Evolutionary conservation across 2,113 vertebrate genomes (phyloP).

Genomic region (Synchiropus splendidus): DNA sequence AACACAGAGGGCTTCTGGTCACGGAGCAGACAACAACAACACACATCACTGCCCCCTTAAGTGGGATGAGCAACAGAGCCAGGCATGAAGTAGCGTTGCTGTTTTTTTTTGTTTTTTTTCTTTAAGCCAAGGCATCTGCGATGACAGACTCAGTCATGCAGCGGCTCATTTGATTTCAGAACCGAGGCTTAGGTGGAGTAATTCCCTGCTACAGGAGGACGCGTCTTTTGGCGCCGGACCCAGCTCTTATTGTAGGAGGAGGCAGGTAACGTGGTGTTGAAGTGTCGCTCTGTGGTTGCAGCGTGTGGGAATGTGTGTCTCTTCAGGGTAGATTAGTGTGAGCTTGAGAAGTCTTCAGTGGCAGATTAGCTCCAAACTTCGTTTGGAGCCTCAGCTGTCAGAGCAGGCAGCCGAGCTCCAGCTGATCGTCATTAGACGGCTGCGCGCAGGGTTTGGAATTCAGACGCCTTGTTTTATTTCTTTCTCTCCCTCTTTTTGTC

Average conservation of each 20-base stretch:
- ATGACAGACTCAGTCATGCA: slow-evolving; percentile 2
- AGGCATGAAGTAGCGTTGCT: too few relatives aligned
- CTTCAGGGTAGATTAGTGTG: slow-evolving; percentile 3
- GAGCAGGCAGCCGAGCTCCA: slow-evolving; percentile 18
- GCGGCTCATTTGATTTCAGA: slow-evolving; percentile 18
- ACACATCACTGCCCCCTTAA: not conserved
- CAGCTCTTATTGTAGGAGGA: slow-evolving; percentile 24
- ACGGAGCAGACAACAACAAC: slow-evolving; percentile 27
- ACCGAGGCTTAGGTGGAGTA: slow-evolving; percentile 37
- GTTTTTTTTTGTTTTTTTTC: not conserved
- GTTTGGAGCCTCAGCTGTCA: too few relatives aligned
- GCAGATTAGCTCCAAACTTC: slow-evolving; percentile 25
- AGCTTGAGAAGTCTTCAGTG: slow-evolving; percentile 18
- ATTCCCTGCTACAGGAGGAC: slow-evolving; percentile 30
- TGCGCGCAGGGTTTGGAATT: slow-evolving; percentile 74
- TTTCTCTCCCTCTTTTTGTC: slow-evolving; percentile 29
- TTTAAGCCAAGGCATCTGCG: not conserved
- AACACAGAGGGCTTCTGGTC: slow-evolving; percentile 32
- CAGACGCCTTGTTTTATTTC: slow-evolving; percentile 41
- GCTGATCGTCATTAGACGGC: slow-evolving; percentile 36
- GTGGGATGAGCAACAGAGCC: slow-evolving; percentile 1
- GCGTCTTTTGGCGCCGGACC: too few relatives aligned
- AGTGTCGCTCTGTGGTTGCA: slow-evolving; percentile 1
- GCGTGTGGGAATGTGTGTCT: slow-evolving; percentile 1
- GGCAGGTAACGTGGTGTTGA: slow-evolving; percentile 3